Evolutionary conservation across 2,113 vertebrate genomes (phyloP).

Genomic region (Opisthocomus hoazin): DNA sequence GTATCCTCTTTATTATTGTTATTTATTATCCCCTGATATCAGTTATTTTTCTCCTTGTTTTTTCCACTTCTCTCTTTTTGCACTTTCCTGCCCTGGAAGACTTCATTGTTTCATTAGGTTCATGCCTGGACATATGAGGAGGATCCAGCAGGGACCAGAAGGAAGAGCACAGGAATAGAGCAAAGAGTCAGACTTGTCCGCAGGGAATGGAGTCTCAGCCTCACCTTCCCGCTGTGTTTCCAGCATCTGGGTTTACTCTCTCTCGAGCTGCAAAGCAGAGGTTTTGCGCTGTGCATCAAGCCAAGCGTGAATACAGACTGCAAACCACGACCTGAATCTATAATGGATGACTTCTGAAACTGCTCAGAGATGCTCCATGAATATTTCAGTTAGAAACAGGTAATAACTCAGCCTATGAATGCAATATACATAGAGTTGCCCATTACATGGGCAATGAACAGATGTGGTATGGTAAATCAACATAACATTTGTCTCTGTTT

Average conservation of each 20-base stretch:
- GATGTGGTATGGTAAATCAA: background rate
- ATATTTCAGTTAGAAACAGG: background rate
- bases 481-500: background rate
- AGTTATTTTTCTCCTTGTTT: background rate
- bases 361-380: background rate
- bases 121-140: accelerated
- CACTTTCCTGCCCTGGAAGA: background rate
- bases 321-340: background rate
- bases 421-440: background rate
- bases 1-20: background rate
- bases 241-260: background rate
- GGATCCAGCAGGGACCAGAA: background rate
- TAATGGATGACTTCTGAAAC: background rate
- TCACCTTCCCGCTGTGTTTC: background rate
- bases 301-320: background rate
- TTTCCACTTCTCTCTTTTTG: background rate
- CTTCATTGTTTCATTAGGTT: background rate
- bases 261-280: background rate
- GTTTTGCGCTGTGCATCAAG: background rate
- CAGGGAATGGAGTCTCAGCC: background rate
- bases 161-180: background rate
- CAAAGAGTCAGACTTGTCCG: background rate
- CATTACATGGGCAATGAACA: background rate
- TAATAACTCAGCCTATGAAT: background rate
- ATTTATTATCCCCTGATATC: background rate